Conservation (phyloP, 2,113 vertebrate species). For the Gobiocypris rarus region DNA sequence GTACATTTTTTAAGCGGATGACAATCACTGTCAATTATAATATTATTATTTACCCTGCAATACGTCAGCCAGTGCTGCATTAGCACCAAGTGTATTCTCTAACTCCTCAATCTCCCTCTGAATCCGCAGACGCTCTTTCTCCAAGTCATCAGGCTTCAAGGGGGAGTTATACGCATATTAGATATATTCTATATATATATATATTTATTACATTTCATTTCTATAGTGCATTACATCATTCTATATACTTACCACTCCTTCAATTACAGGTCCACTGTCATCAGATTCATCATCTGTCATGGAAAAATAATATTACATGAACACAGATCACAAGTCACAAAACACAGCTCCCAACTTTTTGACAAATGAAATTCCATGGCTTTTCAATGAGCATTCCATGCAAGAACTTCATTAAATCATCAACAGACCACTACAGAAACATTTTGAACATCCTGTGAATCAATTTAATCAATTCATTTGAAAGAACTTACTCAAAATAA, state of each 20-base stretch:
- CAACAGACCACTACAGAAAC: neutral
- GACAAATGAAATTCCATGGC: neutral
- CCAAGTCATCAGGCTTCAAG: constrained; percentile 60
- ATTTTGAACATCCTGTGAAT: neutral
- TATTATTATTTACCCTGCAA: constrained; percentile 45
- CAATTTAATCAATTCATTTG: neutral
- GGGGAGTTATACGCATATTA: neutral
- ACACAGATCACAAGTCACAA: neutral
- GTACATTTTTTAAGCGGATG: neutral
- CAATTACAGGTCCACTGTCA: constrained; percentile 29
- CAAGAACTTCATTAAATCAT: neutral
- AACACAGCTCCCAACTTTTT: neutral
- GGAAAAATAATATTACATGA: neutral
- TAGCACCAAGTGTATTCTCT: constrained; percentile 73
- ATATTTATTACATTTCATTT: neutral
- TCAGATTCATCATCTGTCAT: constrained; percentile 55
- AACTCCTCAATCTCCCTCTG: constrained; percentile 78
- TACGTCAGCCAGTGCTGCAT: neutral
- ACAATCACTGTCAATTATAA: neutral
- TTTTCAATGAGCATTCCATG: neutral
- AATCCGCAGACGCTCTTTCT: constrained; percentile 73
- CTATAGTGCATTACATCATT: neutral
- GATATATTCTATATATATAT: too few relatives aligned
- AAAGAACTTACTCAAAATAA: neutral
- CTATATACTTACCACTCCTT: constrained; percentile 12